A percentile compares a stretch with the other conserved stretches of the same genome.
phyloP scores from a whole-genome alignment of 2,113 vertebrate genomes.

The Heteronetta atricapilla region DNA sequence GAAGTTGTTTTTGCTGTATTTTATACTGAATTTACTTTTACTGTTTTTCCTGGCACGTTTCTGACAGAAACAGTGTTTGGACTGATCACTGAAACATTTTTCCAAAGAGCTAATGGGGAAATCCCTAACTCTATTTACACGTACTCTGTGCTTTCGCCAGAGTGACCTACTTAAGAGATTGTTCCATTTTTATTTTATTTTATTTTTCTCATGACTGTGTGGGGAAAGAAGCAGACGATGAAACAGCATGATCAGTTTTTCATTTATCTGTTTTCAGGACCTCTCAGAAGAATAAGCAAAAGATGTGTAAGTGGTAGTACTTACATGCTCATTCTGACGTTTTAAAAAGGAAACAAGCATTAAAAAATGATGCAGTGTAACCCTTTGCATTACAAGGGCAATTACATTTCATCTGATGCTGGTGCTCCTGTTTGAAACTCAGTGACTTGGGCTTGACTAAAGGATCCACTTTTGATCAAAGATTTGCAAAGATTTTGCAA shows the following conservation, averaged over 20 bases:
- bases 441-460: not conserved
- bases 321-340: not conserved
- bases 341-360: not conserved
- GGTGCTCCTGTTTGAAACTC: not conserved
- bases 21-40: slow-evolving; percentile 4
- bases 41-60: not conserved
- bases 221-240: not conserved
- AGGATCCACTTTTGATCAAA: not conserved
- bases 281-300: not conserved
- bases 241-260: not conserved
- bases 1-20: not conserved
- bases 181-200: not conserved
- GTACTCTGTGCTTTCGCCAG: not conserved
- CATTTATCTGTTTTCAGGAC: not conserved
- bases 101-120: slow-evolving; percentile 5
- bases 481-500: too few species aligned
- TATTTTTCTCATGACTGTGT: not conserved
- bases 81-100: not conserved
- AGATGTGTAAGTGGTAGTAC: not conserved
- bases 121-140: slow-evolving; percentile 11
- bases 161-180: slow-evolving; percentile 12
- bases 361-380: not conserved
- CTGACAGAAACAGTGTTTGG: not conserved
- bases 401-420: not conserved
- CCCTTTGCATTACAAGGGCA: not conserved